Evolutionary conservation across 2,888 invertebrate genomes (phyloP).

Genomic region (Eupithecia vulgata): DNA sequence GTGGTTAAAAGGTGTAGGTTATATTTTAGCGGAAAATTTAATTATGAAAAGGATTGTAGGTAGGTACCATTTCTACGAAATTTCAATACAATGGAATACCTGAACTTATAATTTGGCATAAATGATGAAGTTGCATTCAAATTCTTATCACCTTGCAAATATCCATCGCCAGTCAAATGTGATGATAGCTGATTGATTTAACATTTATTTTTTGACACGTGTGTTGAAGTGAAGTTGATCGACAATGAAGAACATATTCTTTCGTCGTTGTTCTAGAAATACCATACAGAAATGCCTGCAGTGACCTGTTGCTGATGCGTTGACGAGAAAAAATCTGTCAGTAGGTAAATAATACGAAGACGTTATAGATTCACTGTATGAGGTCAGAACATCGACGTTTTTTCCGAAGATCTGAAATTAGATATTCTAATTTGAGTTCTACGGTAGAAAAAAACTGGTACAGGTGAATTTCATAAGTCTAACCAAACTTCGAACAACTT

Average conservation of each 20-base stretch:
- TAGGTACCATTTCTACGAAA: not conserved
- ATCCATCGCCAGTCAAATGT: constrained; percentile 47
- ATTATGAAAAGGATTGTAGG: not conserved
- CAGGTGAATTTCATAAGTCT: not conserved
- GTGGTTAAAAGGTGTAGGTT: not conserved
- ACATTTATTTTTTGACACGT: not conserved
- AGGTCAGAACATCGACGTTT: constrained; percentile 58
- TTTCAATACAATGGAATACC: constrained; percentile 15
- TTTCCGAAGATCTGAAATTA: constrained; percentile 20
- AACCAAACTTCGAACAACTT: not conserved
- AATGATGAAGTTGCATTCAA: constrained; percentile 11
- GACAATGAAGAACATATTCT: not conserved
- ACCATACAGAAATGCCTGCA: not conserved
- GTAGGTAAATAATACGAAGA: constrained; percentile 46
- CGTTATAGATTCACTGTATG: constrained; percentile 63
- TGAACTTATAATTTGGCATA: constrained; percentile 2
- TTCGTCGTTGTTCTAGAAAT: not conserved
- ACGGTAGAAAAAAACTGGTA: not conserved
- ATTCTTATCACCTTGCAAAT: constrained; percentile 58
- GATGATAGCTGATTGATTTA: constrained; percentile 1
- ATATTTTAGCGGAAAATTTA: not conserved
- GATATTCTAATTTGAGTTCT: constrained; percentile 20
- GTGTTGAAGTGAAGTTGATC: not conserved
- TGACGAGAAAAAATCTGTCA: not conserved
- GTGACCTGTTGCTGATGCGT: not conserved